Percentiles rank a stretch among this genome's conserved stretches.
Conservation (phyloP, 2,888 invertebrate species). For the Bruchidius siliquastri region DNA sequence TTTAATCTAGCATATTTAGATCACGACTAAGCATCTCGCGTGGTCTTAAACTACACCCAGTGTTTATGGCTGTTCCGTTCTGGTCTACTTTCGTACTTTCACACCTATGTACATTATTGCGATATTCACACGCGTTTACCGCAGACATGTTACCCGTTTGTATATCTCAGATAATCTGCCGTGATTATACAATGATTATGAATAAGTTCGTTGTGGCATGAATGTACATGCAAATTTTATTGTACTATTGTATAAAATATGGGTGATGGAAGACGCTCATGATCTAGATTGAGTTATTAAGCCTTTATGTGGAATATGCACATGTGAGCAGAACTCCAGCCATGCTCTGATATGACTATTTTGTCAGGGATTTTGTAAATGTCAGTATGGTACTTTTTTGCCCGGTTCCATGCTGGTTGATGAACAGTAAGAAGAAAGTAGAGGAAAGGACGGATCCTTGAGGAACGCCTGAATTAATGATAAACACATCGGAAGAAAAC, state of each 20-base stretch:
- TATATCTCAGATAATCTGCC: not conserved
- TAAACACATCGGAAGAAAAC: no score
- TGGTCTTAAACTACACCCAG: not conserved
- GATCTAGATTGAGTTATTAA: slow-evolving; percentile 3
- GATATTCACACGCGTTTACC: not conserved
- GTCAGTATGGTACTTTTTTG: no score
- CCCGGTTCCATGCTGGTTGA: no score
- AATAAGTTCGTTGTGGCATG: not conserved
- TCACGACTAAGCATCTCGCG: not conserved
- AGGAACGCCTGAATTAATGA: no score
- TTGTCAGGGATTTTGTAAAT: no score
- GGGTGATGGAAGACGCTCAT: slow-evolving; percentile 3
- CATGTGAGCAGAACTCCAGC: no score
- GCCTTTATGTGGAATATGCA: not conserved
- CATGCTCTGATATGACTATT: no score
- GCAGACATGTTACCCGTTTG: not conserved
- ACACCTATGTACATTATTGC: not conserved
- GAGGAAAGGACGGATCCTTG: no score
- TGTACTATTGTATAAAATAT: slow-evolving; percentile 2
- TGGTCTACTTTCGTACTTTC: not conserved
- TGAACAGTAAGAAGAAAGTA: no score
- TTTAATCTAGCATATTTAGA: not conserved
- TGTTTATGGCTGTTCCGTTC: not conserved
- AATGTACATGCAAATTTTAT: not conserved
- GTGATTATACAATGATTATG: not conserved